These are phyloP conservation scores for Phragmatobia fuliginosa DNA, from an alignment of 2,888 invertebrate genomes.

Conservation along the genomic window DNA sequence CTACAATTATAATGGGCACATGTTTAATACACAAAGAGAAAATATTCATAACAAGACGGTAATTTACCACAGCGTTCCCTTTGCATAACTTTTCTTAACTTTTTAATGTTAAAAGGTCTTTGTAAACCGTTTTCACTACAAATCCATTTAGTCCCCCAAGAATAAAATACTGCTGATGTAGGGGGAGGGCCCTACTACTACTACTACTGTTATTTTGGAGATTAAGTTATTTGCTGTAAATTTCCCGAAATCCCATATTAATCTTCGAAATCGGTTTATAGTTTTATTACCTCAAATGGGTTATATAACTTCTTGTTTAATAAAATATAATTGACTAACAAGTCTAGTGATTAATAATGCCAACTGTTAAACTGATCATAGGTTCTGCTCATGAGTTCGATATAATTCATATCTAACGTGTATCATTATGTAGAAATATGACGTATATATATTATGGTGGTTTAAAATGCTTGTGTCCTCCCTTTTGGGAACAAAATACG, in stretches of 20 bases:
- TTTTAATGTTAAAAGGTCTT: too few relatives aligned
- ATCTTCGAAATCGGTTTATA: neutral
- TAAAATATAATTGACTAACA: neutral
- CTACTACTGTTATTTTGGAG: neutral
- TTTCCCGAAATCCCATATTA: neutral
- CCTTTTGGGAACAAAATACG: too few relatives aligned
- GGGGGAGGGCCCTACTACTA: neutral
- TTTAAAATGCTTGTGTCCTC: neutral
- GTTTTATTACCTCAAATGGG: neutral
- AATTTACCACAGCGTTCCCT: neutral
- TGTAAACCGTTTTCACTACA: neutral
- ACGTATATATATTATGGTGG: neutral
- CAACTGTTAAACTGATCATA: too few relatives aligned
- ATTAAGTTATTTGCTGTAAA: neutral
- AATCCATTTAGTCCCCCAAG: neutral
- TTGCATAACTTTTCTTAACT: neutral
- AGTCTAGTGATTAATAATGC: too few relatives aligned
- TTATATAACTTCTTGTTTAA: neutral
- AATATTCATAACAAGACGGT: neutral
- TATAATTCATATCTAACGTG: neutral
- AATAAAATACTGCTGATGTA: neutral
- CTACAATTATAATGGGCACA: too few relatives aligned
- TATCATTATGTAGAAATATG: neutral
- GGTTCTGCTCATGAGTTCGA: neutral
- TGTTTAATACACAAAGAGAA: too few relatives aligned